These are phyloP conservation scores for Graptemys geographica DNA, from an alignment of 2,797 vertebrate genomes.

Conservation along the genomic window DNA sequence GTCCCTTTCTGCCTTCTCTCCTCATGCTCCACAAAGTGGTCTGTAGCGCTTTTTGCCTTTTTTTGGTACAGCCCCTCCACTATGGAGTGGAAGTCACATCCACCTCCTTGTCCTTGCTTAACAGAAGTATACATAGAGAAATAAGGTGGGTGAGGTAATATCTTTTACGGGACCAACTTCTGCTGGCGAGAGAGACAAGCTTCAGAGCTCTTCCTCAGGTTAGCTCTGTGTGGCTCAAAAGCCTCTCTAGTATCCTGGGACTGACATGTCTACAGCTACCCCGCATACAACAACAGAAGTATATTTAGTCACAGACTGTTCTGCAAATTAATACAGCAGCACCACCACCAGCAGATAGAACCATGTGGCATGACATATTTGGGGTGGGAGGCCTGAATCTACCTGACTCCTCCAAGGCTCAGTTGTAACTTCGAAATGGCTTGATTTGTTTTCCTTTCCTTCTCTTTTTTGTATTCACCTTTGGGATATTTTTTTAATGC, in stretches of 20 bases:
- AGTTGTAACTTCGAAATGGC: neutral
- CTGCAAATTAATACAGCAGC: neutral
- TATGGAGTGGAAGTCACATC: neutral
- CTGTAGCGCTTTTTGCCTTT: neutral
- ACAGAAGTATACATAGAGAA: neutral
- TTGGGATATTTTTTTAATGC: too few species aligned
- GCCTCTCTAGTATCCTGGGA: neutral
- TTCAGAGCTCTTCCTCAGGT: neutral
- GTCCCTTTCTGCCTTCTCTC: neutral
- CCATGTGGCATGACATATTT: neutral
- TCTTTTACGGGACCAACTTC: neutral
- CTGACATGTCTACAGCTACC: neutral
- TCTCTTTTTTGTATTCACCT: neutral
- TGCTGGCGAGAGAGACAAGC: neutral
- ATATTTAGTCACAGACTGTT: neutral
- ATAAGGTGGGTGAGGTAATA: neutral
- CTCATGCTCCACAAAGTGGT: neutral
- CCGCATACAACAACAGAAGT: accelerated
- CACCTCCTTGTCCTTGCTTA: neutral
- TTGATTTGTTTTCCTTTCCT: neutral
- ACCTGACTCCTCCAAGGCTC: too few species aligned
- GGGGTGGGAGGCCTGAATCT: too few species aligned
- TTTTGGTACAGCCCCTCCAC: neutral
- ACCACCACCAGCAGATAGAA: neutral
- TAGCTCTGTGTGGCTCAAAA: neutral